Conservation (phyloP, 2,797 vertebrate species). For the Dallia pectoralis region DNA sequence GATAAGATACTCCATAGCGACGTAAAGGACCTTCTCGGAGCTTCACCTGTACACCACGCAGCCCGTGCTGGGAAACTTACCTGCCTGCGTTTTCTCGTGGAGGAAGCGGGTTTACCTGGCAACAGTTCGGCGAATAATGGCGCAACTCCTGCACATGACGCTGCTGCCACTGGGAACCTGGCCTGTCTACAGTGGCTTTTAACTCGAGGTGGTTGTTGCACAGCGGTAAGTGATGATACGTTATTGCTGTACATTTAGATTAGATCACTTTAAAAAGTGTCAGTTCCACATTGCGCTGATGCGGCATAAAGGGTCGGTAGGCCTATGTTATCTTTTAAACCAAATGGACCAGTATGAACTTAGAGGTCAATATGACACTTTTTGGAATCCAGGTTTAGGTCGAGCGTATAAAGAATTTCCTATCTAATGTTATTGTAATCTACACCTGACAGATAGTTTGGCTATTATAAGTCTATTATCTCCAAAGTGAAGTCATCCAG, state of each 20-base stretch:
- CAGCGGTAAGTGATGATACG: slow-evolving; percentile 75
- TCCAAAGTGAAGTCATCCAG: neutral
- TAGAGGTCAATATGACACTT: neutral
- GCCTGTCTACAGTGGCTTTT: slow-evolving; percentile 92
- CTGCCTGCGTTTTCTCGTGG: slow-evolving; percentile 88
- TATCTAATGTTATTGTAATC: neutral
- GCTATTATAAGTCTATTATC: neutral
- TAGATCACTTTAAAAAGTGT: neutral
- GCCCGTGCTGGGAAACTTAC: slow-evolving; percentile 86
- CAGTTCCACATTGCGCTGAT: no score
- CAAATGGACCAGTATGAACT: neutral
- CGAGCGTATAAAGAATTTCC: neutral
- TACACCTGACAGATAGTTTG: neutral
- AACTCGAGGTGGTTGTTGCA: slow-evolving; percentile 81
- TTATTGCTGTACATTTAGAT: neutral
- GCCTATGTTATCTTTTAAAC: neutral
- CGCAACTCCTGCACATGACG: slow-evolving; percentile 91
- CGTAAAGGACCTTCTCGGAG: slow-evolving; percentile 82
- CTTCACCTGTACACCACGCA: slow-evolving; percentile 87
- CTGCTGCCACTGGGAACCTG: slow-evolving; percentile 93
- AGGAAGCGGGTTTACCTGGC: slow-evolving; percentile 79
- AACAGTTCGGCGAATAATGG: slow-evolving; percentile 84
- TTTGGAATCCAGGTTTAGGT: neutral
- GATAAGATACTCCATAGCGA: slow-evolving; percentile 70
- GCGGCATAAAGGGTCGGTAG: no score